Evolutionary conservation across 2,113 vertebrate genomes (phyloP), one percentile per base, ranked within the genome.

Genomic region (Tachysurus vachellii): DNA sequence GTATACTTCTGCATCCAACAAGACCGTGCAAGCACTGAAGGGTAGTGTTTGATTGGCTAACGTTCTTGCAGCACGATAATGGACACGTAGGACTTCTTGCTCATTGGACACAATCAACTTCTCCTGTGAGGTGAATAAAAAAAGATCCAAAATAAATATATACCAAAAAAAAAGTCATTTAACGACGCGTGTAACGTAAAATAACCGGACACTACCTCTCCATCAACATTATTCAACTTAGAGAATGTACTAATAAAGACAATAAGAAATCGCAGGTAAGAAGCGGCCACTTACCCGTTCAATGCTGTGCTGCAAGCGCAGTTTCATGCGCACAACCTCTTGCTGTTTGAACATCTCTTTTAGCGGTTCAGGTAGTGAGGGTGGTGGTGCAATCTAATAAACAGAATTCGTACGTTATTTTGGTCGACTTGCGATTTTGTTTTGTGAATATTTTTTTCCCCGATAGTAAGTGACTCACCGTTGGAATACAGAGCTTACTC

Each of bases 271-370:
- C 36, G 36, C 36, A 36, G 23, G 26, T 28, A 42, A 53, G 14
- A 57, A 54, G 44, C 5, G 66, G 31, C 7, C 11, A 84, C 93
- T 88, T 92, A 99, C 98, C 96, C 98, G 95, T 93, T 99, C 98
- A 77, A 99, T 99, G 93, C 97, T 99, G 95, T 99, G 98, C 71
- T 99, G 98, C 47, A 99, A 95, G 79, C 98, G 96, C 0, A 99
- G 94, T 79, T 99, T 99, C 98, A 99, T 99, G n/a, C 98, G 97
- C 64, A 99, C 94, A 70, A 99, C 96, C 93, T 99, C 98, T 79
- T 99, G 98, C 66, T 99, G 97, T 92, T 97, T 97, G 93, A 99
- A 99, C 77, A 99, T 97, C 88, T 99, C 98, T 89, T 99, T 99
- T 90, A 99, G 96, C 44, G 96, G 97, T 91, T 99, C 98, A 0